Base-by-base conservation (phyloP, 2,113 vertebrate species). In the Myotis brandtii region DNA sequence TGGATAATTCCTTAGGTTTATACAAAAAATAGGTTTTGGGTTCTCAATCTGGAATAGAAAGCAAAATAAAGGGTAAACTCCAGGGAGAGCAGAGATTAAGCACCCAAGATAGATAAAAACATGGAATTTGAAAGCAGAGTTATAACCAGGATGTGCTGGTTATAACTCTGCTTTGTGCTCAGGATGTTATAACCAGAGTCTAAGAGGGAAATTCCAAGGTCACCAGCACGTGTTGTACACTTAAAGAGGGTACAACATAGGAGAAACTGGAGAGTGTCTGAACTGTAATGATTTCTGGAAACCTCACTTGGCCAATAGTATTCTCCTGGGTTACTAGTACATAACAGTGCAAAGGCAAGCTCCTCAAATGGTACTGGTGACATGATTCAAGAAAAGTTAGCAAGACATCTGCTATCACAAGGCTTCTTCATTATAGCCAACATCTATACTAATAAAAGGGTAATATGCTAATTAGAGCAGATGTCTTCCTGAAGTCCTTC, bases 261-360 rank as follows among this genome's bases (percentile, higher is more conserved):
- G 50, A 48, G n/a, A 46, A 18, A 62, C 18, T 54, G 46, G 6
- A 25, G 40, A 64, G 2, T 5, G 3, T 48, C 50, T 46, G 34
- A 10, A 27, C 4, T 32, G 4, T 40, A 3, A 21, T 46, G n/a
- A 14, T 18, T 46, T 62, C 70, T 40, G 64, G 17, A 83, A 91
- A 43, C 1, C 52, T 59, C n/a, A 14, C 34, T 86, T 84, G 69
- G 10, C 25, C 14, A 17, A 30, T 23, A 5, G 21, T 5, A 30
- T n/a, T 73, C 20, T 88, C 54, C 32, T 56, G 67, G 11, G 14
- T 70, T 40, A 56, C 40, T 16, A 9, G 3, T 43, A 12, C 9
- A 9, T 2, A 25, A 9, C 6, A 43, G 3, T 3, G 27, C 3
- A n/a, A 13, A 43, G 25, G 8, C 16, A 86, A 30, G 6, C 1